Evolutionary conservation across 2,888 invertebrate species (phyloP).

Genomic region (Ceramica pisi): DNA sequence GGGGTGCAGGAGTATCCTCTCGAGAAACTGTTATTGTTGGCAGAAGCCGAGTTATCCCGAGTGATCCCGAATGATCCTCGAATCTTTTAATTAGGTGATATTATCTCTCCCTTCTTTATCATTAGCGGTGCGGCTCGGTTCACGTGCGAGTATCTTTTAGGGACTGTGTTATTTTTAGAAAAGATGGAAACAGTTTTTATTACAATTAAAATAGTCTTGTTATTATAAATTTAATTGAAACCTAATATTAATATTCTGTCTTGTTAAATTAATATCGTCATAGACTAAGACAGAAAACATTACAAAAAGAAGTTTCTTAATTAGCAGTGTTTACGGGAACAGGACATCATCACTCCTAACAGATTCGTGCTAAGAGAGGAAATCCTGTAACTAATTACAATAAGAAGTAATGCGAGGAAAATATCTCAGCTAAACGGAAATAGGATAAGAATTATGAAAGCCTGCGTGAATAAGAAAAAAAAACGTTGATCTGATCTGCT

Average conservation of each 20-base stretch:
- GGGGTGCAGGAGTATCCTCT: slow-evolving; percentile 10
- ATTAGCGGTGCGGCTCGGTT: slow-evolving; percentile 27
- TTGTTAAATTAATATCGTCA: neutral
- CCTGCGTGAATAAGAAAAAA: slow-evolving; percentile 12
- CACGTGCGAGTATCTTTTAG: neutral
- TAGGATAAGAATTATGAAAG: slow-evolving; percentile 26
- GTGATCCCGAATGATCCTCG: slow-evolving; percentile 45
- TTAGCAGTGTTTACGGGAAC: neutral
- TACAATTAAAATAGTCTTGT: neutral
- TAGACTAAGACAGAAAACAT: neutral
- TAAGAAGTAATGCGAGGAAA: slow-evolving; percentile 12
- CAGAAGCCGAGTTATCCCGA: slow-evolving; percentile 28
- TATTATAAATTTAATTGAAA: neutral
- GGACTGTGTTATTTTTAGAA: slow-evolving; percentile 21
- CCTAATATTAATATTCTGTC: neutral
- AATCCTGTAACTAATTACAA: slow-evolving; percentile 29
- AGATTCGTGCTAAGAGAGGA: slow-evolving; percentile 10
- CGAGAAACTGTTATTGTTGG: slow-evolving; percentile 48
- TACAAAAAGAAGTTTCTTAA: neutral
- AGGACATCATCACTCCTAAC: slow-evolving; percentile 1
- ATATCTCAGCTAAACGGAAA: slow-evolving; percentile 16
- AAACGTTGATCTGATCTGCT: slow-evolving; percentile 9
- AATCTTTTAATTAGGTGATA: slow-evolving; percentile 59
- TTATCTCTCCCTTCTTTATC: slow-evolving; percentile 37
- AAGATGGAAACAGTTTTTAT: neutral